These are phyloP conservation scores for Anoncus sp. DNA, from an alignment of 2,888 invertebrate species.

Conservation along the genomic window DNA sequence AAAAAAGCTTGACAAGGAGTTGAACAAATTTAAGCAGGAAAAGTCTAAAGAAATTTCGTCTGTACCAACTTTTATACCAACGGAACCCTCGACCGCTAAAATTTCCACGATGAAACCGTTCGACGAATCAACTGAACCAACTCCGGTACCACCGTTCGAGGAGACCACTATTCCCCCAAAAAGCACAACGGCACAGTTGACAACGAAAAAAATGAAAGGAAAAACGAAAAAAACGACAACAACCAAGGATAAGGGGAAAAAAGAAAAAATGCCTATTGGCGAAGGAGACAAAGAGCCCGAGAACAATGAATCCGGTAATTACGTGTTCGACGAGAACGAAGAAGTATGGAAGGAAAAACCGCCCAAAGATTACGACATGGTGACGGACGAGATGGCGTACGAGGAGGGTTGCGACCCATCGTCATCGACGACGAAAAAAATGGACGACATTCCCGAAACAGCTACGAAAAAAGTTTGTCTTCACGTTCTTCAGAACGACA, in stretches of 20 bases:
- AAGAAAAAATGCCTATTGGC: not conserved
- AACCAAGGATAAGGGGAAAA: not conserved
- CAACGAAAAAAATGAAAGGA: not conserved
- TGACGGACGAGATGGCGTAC: constrained; percentile 21
- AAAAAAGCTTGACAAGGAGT: constrained; percentile 31
- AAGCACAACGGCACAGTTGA: not conserved
- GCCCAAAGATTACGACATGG: constrained; percentile 29
- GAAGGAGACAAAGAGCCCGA: constrained; percentile 10
- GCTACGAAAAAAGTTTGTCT: constrained; percentile 69
- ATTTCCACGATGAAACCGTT: constrained; percentile 20
- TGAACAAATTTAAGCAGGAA: constrained; percentile 24
- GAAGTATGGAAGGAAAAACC: constrained; percentile 66
- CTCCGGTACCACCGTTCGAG: constrained; percentile 54
- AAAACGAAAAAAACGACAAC: constrained; percentile 3
- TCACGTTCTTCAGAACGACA: constrained; percentile 57
- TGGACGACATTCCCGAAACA: constrained; percentile 45
- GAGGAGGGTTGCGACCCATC: constrained; percentile 40
- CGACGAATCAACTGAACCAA: constrained; percentile 11
- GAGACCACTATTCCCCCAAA: constrained; percentile 35
- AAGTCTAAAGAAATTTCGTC: not conserved
- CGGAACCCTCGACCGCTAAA: not conserved
- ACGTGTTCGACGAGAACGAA: constrained; percentile 63
- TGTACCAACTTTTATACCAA: not conserved
- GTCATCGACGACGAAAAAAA: constrained; percentile 33
- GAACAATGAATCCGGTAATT: constrained; percentile 34